These are phyloP conservation scores for Steinernema hermaphroditum DNA, from an alignment of 2,888 invertebrate genomes.

Conservation along the genomic window DNA sequence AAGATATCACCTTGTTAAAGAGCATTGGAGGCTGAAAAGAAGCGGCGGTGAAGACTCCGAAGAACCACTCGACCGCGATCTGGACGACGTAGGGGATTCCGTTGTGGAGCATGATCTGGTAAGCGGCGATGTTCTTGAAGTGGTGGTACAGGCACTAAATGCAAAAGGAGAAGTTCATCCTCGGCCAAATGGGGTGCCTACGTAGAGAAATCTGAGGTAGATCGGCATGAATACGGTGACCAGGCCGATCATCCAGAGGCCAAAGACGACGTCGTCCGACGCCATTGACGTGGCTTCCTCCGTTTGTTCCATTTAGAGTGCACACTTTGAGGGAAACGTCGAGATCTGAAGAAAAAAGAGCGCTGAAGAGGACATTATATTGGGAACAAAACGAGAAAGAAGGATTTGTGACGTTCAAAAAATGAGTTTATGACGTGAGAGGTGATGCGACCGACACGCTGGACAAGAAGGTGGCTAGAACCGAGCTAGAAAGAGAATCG, in stretches of 20 bases:
- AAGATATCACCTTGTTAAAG: constrained; percentile 3
- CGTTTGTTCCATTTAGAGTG: background rate
- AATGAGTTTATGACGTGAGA: background rate
- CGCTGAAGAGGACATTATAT: no score
- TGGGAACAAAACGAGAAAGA: no score
- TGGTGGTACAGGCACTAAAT: background rate
- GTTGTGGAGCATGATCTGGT: constrained; percentile 19
- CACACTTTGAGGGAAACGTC: background rate
- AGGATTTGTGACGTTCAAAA: background rate
- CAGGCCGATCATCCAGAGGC: constrained; percentile 1
- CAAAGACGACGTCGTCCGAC: constrained; percentile 2
- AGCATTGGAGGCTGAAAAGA: background rate
- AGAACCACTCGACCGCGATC: background rate
- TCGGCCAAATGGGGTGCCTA: background rate
- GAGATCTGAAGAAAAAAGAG: background rate
- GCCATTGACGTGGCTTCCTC: background rate
- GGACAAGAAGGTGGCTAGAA: no score
- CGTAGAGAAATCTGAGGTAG: constrained; percentile 9
- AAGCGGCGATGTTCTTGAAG: constrained; percentile 18
- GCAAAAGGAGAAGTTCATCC: background rate
- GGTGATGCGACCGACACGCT: background rate
- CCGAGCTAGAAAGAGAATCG: no score
- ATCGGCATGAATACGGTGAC: constrained; percentile 22
- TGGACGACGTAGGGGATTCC: constrained; percentile 5
- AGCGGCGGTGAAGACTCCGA: background rate